Evolutionary conservation across 2,113 vertebrate species (phyloP).

Genomic region (Syngnathus typhle): DNA sequence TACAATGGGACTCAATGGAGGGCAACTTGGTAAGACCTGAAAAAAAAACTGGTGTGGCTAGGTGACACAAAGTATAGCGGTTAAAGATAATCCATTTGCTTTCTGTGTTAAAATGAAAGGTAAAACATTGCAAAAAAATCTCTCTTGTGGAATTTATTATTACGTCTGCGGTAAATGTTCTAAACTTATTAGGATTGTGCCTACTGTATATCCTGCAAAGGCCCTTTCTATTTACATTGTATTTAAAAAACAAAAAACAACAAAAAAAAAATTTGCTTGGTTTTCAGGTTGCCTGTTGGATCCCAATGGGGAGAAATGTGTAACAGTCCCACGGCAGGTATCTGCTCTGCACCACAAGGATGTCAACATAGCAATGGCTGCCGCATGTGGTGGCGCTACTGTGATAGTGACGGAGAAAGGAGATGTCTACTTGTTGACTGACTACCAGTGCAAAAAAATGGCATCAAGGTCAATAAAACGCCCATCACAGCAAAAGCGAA

Average conservation of each 20-base stretch:
- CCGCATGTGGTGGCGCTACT: slow-evolving; percentile 90
- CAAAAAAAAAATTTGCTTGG: neutral
- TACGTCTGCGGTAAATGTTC: neutral
- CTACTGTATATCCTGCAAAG: neutral
- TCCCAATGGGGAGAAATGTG: slow-evolving; percentile 89
- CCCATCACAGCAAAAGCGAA: neutral
- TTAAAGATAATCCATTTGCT: neutral
- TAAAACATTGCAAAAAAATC: too few relatives aligned
- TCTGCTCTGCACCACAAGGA: slow-evolving; percentile 92
- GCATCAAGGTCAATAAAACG: slow-evolving; percentile 79
- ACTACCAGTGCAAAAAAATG: slow-evolving; percentile 97
- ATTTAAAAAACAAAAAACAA: neutral
- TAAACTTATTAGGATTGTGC: neutral
- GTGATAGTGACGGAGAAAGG: slow-evolving; percentile 89
- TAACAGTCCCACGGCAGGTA: slow-evolving; percentile 85
- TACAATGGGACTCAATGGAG: slow-evolving; percentile 93
- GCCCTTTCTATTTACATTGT: neutral
- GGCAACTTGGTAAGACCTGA: slow-evolving; percentile 81
- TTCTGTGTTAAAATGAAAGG: neutral
- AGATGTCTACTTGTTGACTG: slow-evolving; percentile 87
- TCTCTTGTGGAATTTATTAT: neutral
- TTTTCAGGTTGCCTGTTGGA: slow-evolving; percentile 85
- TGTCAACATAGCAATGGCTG: slow-evolving; percentile 77
- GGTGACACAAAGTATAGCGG: neutral
- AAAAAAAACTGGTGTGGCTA: neutral